Conservation (phyloP, 2,888 invertebrate genomes). For the Opisthograptis luteolata region DNA sequence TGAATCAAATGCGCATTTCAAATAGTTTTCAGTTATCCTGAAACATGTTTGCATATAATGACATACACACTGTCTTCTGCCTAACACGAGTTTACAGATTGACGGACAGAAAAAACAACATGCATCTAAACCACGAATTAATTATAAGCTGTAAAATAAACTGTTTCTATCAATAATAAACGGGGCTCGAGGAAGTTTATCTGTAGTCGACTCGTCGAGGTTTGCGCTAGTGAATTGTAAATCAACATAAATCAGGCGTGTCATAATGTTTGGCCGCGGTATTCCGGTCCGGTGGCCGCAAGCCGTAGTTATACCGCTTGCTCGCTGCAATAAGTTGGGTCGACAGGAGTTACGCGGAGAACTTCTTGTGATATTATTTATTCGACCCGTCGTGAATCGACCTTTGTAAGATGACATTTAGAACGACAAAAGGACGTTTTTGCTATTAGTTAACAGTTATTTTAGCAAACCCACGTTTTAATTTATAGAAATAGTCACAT, state of each 20-base stretch:
- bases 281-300: slow-evolving; percentile 26
- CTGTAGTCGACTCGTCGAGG: slow-evolving; percentile 32
- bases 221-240: slow-evolving; percentile 47
- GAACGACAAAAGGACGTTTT: too few species aligned
- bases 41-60: too few species aligned
- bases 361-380: too few species aligned
- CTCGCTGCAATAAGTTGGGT: slow-evolving; percentile 1
- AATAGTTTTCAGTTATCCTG: too few species aligned
- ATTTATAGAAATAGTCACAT: too few species aligned
- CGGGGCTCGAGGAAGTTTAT: slow-evolving; percentile 45
- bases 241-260: slow-evolving; percentile 53
- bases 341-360: too few species aligned
- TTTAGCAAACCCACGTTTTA: too few species aligned
- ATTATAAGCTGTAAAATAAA: slow-evolving; percentile 24
- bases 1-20: too few species aligned
- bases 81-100: background rate
- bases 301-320: slow-evolving; percentile 17
- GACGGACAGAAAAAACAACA: slow-evolving; percentile 18
- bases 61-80: too few species aligned
- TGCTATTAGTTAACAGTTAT: too few species aligned
- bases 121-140: slow-evolving; percentile 14
- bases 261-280: slow-evolving; percentile 53
- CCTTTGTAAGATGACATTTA: too few species aligned
- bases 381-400: too few species aligned
- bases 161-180: slow-evolving; percentile 41